Evolutionary conservation across 2,113 vertebrate species (phyloP).

Genomic region (Thinocorus orbignyianus): DNA sequence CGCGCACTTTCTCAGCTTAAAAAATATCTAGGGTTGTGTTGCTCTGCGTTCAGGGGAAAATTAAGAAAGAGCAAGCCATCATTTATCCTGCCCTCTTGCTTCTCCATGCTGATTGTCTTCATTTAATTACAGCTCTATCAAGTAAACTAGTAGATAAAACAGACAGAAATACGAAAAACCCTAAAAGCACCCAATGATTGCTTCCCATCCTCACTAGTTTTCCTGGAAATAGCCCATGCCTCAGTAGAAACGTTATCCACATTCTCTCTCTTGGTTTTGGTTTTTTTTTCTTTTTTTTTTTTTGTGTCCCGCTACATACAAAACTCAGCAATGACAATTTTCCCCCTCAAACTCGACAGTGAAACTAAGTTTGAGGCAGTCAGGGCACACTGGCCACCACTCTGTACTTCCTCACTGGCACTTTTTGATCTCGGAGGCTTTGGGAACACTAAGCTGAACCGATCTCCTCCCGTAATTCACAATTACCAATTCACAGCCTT

Average conservation of each 20-base stretch:
- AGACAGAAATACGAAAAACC: not conserved
- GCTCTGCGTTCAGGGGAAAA: not conserved
- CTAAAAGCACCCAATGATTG: not conserved
- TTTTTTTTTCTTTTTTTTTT: no score
- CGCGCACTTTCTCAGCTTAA: not conserved
- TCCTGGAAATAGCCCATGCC: conserved; percentile 9
- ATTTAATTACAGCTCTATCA: not conserved
- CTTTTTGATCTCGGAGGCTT: conserved; percentile 70
- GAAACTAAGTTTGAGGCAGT: conserved; percentile 67
- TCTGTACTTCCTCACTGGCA: conserved; percentile 40
- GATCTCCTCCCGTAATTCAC: conserved; percentile 60
- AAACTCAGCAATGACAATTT: conserved; percentile 2
- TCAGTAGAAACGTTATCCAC: conserved; percentile 27
- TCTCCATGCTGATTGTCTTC: not conserved
- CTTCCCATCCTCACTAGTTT: conserved; percentile 39
- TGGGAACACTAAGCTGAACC: conserved; percentile 61
- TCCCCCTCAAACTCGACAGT: conserved; percentile 27
- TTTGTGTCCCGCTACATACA: not conserved
- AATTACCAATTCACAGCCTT: conserved; percentile 56
- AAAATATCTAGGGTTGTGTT: not conserved
- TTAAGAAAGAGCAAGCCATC: not conserved
- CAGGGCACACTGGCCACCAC: conserved; percentile 57
- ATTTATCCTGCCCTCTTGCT: not conserved
- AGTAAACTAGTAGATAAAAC: not conserved
- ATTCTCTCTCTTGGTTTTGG: not conserved